Evolutionary conservation across 2,113 vertebrate genomes (phyloP).

Genomic region (Barnardius zonarius): DNA sequence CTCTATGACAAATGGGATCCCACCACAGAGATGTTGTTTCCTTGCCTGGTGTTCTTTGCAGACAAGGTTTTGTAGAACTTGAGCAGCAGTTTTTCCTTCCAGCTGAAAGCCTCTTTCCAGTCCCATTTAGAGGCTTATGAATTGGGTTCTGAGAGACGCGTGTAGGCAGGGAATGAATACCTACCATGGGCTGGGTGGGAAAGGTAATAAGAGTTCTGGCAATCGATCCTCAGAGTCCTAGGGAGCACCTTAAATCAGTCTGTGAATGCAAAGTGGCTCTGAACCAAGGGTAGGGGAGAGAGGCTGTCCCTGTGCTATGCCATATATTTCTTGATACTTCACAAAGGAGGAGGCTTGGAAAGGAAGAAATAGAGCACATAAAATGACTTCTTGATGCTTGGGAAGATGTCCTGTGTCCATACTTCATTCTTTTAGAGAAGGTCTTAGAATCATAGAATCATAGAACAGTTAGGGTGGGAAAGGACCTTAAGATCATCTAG

Average conservation of each 20-base stretch:
- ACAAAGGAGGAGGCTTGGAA: background rate
- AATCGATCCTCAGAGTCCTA: background rate
- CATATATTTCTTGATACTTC: background rate
- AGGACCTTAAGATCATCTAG: too few species aligned
- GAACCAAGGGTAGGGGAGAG: background rate
- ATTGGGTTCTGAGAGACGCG: background rate
- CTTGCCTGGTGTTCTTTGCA: background rate
- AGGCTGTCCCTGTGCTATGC: background rate
- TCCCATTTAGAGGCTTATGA: background rate
- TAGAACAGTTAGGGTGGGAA: too few species aligned
- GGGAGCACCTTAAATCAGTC: background rate
- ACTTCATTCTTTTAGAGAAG: background rate
- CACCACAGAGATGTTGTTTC: background rate
- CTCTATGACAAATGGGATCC: background rate
- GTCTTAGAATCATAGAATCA: too few species aligned
- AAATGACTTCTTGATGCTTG: background rate
- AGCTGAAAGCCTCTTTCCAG: background rate
- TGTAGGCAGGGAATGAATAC: background rate
- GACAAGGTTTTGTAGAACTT: background rate
- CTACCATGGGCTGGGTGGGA: background rate
- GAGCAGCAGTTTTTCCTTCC: background rate
- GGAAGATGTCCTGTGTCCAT: background rate
- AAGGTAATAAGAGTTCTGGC: background rate
- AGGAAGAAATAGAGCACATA: background rate
- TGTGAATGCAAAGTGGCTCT: background rate